Percentiles rank a stretch among this genome's conserved stretches.
Conservation (phyloP, 2,888 invertebrate species). For the Pandemis cinnamomeana region DNA sequence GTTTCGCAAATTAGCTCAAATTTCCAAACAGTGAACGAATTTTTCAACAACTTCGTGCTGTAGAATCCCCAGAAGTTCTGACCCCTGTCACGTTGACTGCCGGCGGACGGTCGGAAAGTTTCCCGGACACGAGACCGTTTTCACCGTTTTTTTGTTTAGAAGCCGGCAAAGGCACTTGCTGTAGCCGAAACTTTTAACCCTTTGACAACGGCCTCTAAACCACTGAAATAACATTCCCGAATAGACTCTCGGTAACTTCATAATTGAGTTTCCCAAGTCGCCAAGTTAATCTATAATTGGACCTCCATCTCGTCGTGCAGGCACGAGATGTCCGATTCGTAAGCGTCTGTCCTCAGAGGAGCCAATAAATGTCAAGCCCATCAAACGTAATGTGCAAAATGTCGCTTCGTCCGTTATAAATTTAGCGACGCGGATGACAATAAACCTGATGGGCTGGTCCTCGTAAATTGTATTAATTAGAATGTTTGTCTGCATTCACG, state of each 20-base stretch:
- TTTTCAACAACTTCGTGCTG: conserved; percentile 7
- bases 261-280: background rate
- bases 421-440: conserved; percentile 19
- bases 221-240: background rate
- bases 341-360: conserved; percentile 19
- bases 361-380: conserved; percentile 35
- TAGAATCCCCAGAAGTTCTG: conserved; percentile 14
- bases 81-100: background rate
- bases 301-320: conserved; percentile 8
- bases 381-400: conserved; percentile 39
- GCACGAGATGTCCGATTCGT: conserved; percentile 14
- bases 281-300: conserved; percentile 8
- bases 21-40: background rate
- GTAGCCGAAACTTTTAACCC: conserved; percentile 4
- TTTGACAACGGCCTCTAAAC: conserved; percentile 1
- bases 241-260: background rate
- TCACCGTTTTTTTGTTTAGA: background rate
- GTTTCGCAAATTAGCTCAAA: conserved; percentile 19
- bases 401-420: conserved; percentile 30
- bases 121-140: background rate
- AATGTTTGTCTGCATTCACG: conserved; percentile 33
- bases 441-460: conserved; percentile 16
- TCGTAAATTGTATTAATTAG: conserved; percentile 38
- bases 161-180: background rate
- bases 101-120: background rate